Percentiles rank a stretch among this genome's conserved stretches.
Conservation (phyloP, 2,888 invertebrate genomes). For the Marronus borbonicus region DNA sequence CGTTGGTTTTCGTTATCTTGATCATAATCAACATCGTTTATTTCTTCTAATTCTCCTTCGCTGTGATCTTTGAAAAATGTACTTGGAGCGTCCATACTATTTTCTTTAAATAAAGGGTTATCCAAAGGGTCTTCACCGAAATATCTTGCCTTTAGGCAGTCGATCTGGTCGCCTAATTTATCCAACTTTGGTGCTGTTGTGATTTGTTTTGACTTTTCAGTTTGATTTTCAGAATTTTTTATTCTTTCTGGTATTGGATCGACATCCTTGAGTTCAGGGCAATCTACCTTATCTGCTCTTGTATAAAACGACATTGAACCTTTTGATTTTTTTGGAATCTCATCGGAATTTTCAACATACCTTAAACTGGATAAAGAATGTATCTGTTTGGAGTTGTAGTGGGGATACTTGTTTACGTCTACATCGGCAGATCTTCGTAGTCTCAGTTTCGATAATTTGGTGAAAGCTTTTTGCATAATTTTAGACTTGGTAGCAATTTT, state of each 20-base stretch:
- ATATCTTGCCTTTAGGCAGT: constrained; percentile 82
- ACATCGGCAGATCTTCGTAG: constrained; percentile 39
- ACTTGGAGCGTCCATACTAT: constrained; percentile 71
- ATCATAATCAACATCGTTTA: constrained; percentile 30
- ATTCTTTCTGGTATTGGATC: constrained; percentile 73
- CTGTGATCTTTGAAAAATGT: constrained; percentile 63
- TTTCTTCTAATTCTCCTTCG: not conserved
- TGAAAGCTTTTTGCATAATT: not conserved
- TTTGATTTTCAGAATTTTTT: constrained; percentile 65
- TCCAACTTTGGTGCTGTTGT: constrained; percentile 72
- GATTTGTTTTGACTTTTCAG: constrained; percentile 33
- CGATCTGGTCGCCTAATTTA: constrained; percentile 81
- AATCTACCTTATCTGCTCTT: constrained; percentile 73
- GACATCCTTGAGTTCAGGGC: constrained; percentile 73
- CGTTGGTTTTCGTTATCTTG: not conserved
- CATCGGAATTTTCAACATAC: constrained; percentile 77
- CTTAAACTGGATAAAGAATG: constrained; percentile 76
- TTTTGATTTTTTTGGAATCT: constrained; percentile 77
- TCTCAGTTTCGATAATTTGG: constrained; percentile 25
- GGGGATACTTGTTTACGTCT: constrained; percentile 76
- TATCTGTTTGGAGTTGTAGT: constrained; percentile 71
- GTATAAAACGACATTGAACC: constrained; percentile 83
- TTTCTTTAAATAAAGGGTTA: constrained; percentile 81
- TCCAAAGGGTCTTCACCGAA: constrained; percentile 84
- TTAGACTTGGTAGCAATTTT: constrained; percentile 7